Conservation (phyloP, 2,113 vertebrate genomes). For the Rostratula benghalensis region DNA sequence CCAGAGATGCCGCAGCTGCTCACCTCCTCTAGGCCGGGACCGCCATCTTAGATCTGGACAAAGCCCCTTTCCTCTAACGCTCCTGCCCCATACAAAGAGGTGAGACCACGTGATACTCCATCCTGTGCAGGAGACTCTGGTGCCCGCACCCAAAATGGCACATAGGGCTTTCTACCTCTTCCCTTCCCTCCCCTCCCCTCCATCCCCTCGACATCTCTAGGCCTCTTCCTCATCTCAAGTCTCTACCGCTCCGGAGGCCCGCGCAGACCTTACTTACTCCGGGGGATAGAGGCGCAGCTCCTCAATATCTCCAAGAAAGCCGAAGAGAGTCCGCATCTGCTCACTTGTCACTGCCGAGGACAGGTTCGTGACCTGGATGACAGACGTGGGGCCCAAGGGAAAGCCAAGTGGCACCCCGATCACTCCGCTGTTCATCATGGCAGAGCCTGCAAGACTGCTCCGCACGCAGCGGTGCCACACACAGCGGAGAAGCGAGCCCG, state of each 20-base stretch:
- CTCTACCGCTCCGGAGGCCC: neutral
- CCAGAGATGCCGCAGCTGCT: neutral
- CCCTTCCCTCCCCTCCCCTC: neutral
- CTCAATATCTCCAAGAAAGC: conserved; percentile 95
- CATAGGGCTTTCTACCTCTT: neutral
- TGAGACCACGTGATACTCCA: neutral
- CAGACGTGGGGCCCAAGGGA: conserved; percentile 81
- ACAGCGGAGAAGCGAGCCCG: neutral
- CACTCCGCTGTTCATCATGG: conserved; percentile 76
- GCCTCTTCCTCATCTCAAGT: neutral
- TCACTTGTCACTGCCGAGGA: conserved; percentile 93
- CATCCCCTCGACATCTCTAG: neutral
- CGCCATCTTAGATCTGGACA: conserved; percentile 51
- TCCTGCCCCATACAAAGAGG: neutral
- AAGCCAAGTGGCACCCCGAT: conserved; percentile 76
- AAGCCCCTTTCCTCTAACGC: neutral
- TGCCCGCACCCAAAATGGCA: neutral
- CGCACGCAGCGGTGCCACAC: neutral
- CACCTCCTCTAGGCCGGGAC: neutral
- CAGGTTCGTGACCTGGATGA: conserved; percentile 95
- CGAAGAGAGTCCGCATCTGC: conserved; percentile 95
- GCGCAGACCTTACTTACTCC: conserved; percentile 83
- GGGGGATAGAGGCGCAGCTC: conserved; percentile 95
- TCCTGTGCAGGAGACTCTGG: neutral
- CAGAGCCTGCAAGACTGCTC: neutral